phyloP scores from a whole-genome alignment of 2,797 vertebrate species.

The Myotis daubentonii region DNA sequence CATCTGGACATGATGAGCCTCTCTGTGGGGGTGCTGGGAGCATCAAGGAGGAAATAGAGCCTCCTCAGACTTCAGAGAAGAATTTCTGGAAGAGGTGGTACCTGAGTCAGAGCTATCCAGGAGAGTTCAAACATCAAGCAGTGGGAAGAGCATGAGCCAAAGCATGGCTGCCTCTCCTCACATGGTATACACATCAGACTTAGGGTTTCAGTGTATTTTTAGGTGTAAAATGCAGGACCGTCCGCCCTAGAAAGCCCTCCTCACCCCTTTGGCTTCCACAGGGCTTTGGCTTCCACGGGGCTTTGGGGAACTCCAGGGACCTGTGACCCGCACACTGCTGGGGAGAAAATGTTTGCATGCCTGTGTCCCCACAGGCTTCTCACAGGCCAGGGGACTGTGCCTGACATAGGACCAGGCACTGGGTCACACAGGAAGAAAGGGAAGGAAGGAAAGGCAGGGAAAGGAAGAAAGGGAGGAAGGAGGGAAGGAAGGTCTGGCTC shows the following conservation, averaged over 20 bases:
- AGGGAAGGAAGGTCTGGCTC: background rate
- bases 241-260: background rate
- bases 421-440: background rate
- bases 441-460: background rate
- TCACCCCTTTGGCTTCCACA: background rate
- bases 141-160: background rate
- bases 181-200: background rate
- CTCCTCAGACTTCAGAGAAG: background rate
- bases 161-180: background rate
- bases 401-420: background rate
- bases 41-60: background rate
- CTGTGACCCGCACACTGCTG: background rate
- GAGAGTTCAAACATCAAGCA: background rate
- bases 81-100: background rate
- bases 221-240: background rate
- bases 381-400: background rate
- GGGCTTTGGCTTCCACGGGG: background rate
- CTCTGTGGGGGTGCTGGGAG: background rate
- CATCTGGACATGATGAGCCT: background rate
- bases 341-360: background rate
- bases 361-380: background rate
- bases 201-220: background rate
- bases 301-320: background rate
- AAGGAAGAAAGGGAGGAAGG: background rate
- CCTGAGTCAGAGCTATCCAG: background rate